Evolutionary conservation across 2,888 invertebrate genomes (phyloP), one percentile per base, ranked within the genome.

Genomic region (Rotaria magnacalcarata): DNA sequence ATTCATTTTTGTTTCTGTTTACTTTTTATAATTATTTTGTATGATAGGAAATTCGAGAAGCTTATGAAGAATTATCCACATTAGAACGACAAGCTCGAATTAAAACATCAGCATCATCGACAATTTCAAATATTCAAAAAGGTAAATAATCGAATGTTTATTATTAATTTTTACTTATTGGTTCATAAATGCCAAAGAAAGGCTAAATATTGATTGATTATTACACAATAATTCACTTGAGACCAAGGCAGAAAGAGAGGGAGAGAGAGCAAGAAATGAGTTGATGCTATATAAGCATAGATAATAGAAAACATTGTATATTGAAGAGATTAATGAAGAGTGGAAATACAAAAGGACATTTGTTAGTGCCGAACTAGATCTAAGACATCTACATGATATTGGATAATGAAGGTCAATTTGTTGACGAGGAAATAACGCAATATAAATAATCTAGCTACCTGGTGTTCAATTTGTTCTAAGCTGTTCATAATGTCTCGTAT

Each of bases 41-140:
- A 16, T 34, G 19, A 34, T 67, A 67, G 67, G 67, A 67, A 67
- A 67, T 67, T 19, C 67, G 67, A 67, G 67, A 67, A 67, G 67
- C 67, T 19, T 67, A 67, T 34, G 41, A 34, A 27, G 67, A 67
- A 67, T 16, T 67, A 16, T 27, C 67, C 10, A 67, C 67, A 41
- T 67, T 67, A 19, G 67, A 67, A 67, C 67, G 67, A 67, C 34
- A 67, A 67, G 67, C 67, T 67, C 67, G 27, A 19, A 34, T 19
- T 67, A 67, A 34, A 67, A 41, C 67, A 16, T 67, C 67, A 67
- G 34, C 67, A 67, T 67, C 67, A 67, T 34, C 67, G 19, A 34
- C 16, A 19, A 67, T 67, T 34, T 41, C 34, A 11, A 14, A 11
- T 19, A 14, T 41, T 8, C 11, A 67, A 67, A 14, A 34, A 67